Conservation (phyloP, 2,888 invertebrate genomes). For the Harpagoxenus sublaevis region DNA sequence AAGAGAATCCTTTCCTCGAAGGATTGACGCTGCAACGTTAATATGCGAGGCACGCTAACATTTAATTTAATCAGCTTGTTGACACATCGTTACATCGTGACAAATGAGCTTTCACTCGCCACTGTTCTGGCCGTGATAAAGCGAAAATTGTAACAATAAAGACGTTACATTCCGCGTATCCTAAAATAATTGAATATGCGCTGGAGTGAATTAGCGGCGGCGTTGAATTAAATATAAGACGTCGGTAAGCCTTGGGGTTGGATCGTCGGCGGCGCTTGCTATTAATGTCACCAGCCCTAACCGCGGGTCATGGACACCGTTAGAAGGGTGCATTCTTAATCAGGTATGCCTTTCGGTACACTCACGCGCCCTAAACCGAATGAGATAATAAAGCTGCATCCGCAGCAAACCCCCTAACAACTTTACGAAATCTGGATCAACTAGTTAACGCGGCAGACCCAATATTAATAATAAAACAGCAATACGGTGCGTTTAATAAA, state of each 20-base stretch:
- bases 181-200: conserved; percentile 81
- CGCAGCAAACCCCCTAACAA: conserved; percentile 68
- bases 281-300: conserved; percentile 83
- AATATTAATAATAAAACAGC: conserved; percentile 53
- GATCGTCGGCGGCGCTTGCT: conserved; percentile 78
- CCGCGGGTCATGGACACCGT: conserved; percentile 79
- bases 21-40: not conserved
- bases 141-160: conserved; percentile 65
- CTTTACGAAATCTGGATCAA: conserved; percentile 70
- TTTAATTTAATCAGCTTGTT: conserved; percentile 40
- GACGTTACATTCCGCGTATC: conserved; percentile 67
- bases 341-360: conserved; percentile 77
- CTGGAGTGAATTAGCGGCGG: conserved; percentile 79
- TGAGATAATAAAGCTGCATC: conserved; percentile 75
- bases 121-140: conserved; percentile 16
- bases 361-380: conserved; percentile 72
- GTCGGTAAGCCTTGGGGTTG: conserved; percentile 72
- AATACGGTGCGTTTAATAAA: not conserved
- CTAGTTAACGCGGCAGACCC: conserved; percentile 50
- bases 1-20: not conserved
- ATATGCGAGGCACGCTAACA: not conserved
- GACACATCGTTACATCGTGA: conserved; percentile 27
- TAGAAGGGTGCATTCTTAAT: conserved; percentile 83
- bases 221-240: conserved; percentile 84
- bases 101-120: conserved; percentile 17